phyloP scores from a whole-genome alignment of 2,113 vertebrate genomes.

The Nannospalax galili region DNA sequence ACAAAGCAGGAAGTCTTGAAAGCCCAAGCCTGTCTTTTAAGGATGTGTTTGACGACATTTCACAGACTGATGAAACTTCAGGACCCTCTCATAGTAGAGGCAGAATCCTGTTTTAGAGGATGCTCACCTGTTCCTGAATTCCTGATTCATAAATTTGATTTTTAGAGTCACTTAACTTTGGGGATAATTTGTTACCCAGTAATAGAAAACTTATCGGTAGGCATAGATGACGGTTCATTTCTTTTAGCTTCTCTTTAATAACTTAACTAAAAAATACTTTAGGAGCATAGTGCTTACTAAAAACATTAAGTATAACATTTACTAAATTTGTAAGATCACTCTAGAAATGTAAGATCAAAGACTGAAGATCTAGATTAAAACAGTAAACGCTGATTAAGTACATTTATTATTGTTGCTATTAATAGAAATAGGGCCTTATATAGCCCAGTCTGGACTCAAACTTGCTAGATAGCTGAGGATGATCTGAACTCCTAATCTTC shows the following conservation, averaged over 20 bases:
- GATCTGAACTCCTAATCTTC: neutral
- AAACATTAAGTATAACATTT: neutral
- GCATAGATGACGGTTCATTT: neutral
- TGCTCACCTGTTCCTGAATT: neutral
- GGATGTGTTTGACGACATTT: neutral
- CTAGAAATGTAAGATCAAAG: neutral
- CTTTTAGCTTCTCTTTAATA: neutral
- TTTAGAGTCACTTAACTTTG: neutral
- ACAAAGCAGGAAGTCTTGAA: neutral
- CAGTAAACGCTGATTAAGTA: neutral
- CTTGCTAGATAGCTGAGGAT: neutral
- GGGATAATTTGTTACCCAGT: neutral
- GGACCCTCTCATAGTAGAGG: neutral
- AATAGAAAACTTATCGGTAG: neutral
- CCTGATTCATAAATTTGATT: neutral
- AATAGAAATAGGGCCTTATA: neutral
- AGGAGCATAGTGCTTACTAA: neutral
- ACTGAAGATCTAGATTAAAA: neutral
- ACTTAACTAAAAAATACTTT: neutral
- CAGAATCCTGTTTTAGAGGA: neutral
- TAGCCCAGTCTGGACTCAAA: neutral
- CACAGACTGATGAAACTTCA: neutral
- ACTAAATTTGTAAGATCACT: neutral
- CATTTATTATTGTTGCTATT: neutral
- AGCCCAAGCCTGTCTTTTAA: constrained; percentile 4